phyloP scores from a whole-genome alignment of 2,113 vertebrate genomes.

The Calyptommatus sinebrachiatus region DNA sequence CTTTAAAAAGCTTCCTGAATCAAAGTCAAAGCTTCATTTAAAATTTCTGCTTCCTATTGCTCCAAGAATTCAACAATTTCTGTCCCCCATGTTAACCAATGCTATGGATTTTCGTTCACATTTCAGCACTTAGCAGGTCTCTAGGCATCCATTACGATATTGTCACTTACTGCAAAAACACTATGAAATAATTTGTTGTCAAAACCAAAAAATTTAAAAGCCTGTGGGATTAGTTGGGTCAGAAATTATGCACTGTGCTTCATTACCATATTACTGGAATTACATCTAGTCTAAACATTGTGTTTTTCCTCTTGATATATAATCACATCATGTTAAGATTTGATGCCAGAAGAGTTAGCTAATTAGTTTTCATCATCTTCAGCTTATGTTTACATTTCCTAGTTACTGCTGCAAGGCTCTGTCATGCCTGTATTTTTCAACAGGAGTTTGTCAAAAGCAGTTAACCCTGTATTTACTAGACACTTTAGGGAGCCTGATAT shows the following conservation, averaged over 20 bases:
- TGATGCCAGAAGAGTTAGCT: slow-evolving; percentile 29
- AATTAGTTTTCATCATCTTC: slow-evolving; percentile 32
- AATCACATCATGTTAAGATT: slow-evolving; percentile 26
- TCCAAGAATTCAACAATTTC: background rate
- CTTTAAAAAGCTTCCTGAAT: background rate
- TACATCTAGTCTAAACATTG: slow-evolving; percentile 18
- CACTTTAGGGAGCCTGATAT: background rate
- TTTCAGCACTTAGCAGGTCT: slow-evolving; percentile 18
- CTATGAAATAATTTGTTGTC: slow-evolving; percentile 29
- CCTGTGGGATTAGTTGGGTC: slow-evolving; percentile 9
- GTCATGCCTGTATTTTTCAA: slow-evolving; percentile 27
- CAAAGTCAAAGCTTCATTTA: background rate
- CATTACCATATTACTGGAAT: slow-evolving; percentile 29
- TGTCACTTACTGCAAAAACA: slow-evolving; percentile 15
- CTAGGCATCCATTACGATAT: slow-evolving; percentile 10
- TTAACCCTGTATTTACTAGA: slow-evolving; percentile 25
- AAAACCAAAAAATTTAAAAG: slow-evolving; percentile 32
- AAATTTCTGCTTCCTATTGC: background rate
- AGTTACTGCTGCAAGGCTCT: slow-evolving; percentile 13
- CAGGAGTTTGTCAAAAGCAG: slow-evolving; percentile 29
- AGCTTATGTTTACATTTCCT: slow-evolving; percentile 35
- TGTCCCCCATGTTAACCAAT: slow-evolving; percentile 21
- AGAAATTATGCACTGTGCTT: slow-evolving; percentile 38
- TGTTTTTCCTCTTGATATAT: slow-evolving; percentile 31
- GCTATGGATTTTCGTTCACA: slow-evolving; percentile 23